These are phyloP conservation scores for Yoshiicerus persimilis DNA, from an alignment of 1,140 invertebrate species.

Conservation along the genomic window DNA sequence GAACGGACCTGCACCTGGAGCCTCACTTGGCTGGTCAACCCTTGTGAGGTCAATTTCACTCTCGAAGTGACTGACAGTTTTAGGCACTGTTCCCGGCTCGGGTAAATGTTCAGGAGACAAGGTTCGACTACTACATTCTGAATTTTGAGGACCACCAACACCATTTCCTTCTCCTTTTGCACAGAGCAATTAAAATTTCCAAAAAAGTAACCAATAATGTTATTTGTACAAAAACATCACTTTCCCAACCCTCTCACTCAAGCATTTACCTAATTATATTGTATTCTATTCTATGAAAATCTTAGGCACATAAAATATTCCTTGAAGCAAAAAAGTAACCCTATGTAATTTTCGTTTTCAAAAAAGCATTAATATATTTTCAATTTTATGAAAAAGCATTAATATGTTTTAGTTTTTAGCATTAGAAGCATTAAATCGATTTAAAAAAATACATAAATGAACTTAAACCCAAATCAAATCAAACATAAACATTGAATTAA, in stretches of 20 bases:
- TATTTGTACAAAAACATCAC: neutral
- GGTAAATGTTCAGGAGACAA: conserved; percentile 48
- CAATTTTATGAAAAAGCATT: neutral
- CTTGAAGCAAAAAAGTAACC: neutral
- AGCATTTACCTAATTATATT: neutral
- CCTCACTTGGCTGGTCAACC: neutral
- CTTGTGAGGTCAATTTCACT: conserved; percentile 46
- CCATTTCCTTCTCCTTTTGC: conserved; percentile 17
- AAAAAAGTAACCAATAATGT: neutral
- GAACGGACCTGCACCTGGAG: conserved; percentile 37
- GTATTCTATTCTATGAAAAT: too few relatives aligned
- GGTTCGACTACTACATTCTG: conserved; percentile 37
- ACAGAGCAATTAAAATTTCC: neutral
- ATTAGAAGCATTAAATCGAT: neutral
- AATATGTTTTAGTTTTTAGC: neutral
- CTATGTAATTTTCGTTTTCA: too few relatives aligned
- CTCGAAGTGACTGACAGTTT: conserved; percentile 49
- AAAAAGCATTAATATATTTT: neutral
- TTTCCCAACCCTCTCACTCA: neutral
- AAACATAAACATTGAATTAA: neutral
- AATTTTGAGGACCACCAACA: conserved; percentile 10
- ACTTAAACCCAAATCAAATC: neutral
- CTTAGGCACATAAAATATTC: too few relatives aligned
- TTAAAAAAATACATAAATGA: neutral
- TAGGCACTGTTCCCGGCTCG: conserved; percentile 46